Percentiles rank a stretch among this genome's conserved stretches.
phyloP scores from a whole-genome alignment of 2,797 vertebrate species.

The Falco berigora region DNA sequence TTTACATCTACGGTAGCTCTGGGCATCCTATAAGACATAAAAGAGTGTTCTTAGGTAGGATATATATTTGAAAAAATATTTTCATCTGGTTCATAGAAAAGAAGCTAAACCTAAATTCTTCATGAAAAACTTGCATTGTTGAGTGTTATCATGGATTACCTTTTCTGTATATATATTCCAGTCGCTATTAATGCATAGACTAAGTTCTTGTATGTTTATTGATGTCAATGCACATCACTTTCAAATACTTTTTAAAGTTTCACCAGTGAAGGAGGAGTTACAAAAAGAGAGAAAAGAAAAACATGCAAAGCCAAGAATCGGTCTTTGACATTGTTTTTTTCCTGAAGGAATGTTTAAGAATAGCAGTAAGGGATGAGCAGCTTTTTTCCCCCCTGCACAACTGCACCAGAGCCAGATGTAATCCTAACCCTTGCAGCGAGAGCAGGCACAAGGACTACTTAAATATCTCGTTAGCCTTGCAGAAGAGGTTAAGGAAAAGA shows the following conservation, averaged over 20 bases:
- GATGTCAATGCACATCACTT: neutral
- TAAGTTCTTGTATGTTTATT: neutral
- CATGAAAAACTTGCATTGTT: neutral
- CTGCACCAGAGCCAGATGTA: neutral
- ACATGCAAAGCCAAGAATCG: neutral
- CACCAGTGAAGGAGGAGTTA: neutral
- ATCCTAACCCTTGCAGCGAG: neutral
- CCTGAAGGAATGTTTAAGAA: neutral
- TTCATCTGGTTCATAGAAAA: neutral
- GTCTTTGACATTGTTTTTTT: neutral
- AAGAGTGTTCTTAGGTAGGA: neutral
- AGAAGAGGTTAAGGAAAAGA: neutral
- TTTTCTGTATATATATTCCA: neutral
- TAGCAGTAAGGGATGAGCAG: neutral
- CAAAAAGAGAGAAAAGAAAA: neutral
- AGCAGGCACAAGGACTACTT: neutral
- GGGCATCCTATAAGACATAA: conserved; percentile 2
- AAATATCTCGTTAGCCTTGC: neutral
- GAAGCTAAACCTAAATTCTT: neutral
- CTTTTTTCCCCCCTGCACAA: neutral
- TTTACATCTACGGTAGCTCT: conserved; percentile 39
- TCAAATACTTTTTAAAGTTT: neutral
- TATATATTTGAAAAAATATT: neutral
- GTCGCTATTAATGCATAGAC: neutral
- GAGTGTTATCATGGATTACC: neutral